A percentile compares a stretch with the other conserved stretches of the same genome.
phyloP scores from a whole-genome alignment of 37 sponge, comb jelly and placozoan species.

The Axinella damicornis region DNA sequence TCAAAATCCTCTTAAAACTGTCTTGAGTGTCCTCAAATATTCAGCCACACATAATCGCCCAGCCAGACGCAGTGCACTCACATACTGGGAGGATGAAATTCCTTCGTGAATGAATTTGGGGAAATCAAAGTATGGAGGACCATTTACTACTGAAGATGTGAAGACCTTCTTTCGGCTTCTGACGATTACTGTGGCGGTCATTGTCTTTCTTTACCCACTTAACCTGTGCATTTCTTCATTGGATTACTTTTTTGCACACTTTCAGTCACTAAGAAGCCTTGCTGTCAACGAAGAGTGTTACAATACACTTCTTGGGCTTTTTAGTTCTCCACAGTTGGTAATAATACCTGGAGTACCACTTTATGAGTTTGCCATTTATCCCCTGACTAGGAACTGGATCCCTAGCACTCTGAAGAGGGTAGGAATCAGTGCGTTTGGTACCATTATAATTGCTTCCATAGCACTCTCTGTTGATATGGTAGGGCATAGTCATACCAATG shows the following conservation, averaged over 20 bases:
- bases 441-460: not conserved
- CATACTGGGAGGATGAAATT: not conserved
- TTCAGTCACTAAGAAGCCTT: no score
- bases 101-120: not conserved
- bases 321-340: no score
- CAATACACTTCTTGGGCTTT: no score
- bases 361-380: no score
- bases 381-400: no score
- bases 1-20: conserved; percentile 4
- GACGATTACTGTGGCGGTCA: not conserved
- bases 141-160: conserved; percentile 18
- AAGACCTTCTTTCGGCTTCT: conserved; percentile 24
- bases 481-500: not conserved
- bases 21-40: conserved; percentile 3
- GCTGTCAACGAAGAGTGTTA: no score
- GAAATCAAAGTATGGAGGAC: conserved; percentile 3
- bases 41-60: not conserved
- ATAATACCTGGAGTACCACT: no score
- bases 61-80: not conserved
- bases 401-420: no score
- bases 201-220: not conserved
- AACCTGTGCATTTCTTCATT: no score
- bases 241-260: no score
- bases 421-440: not conserved
- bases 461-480: not conserved